Base-by-base conservation (phyloP, 1,140 invertebrate species). In the Macrotrachela quadricornifera region DNA sequence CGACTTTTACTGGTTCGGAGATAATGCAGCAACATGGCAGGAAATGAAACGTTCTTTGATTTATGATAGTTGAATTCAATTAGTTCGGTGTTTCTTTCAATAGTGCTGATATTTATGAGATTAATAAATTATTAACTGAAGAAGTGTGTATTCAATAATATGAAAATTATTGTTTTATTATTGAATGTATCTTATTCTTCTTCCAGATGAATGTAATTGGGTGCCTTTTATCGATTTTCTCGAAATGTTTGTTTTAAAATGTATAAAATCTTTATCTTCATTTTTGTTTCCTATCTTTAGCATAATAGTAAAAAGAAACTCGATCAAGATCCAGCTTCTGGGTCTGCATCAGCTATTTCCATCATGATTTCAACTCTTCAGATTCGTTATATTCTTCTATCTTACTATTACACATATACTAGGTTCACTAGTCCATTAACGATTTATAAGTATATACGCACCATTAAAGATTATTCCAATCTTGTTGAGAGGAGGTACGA, bases 81-180 rank as follows among this genome's bases (percentile, higher is more conserved):
- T 42, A 40, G 38, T 53, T 53, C 39, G 51, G 51, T 15, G 46
- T 53, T 30, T 8, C 21, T 4, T 30, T 84, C 74, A 78, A 84
- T 65, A 85, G 85, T 1, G 80, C 83, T 6, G 84, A 90, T 66
- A 86, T 90, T 58, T 90, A 85, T 71, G 85, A 85, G 1, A 90
- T 87, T 67, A 75, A 75, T 60, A 77, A 77, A 6, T n/a, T n/a
- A 62, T 79, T 83, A 1, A 85, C 81, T 0, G 63, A 64, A 37
- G 71, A 75, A 51, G 59, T 76, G 44, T 76, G 75, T 56, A 60
- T 63, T 30, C 21, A 8, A 8, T 30, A 30, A 30, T n/a, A n/a
- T n/a, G n/a, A n/a, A n/a, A n/a, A n/a, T n/a, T n/a, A 30, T 30
- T 8, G 8, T 30, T 30, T 30, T 4, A 30, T 4, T 30, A 30